Conservation (phyloP, 2,797 vertebrate genomes). For the Leptodactylus fallax region DNA sequence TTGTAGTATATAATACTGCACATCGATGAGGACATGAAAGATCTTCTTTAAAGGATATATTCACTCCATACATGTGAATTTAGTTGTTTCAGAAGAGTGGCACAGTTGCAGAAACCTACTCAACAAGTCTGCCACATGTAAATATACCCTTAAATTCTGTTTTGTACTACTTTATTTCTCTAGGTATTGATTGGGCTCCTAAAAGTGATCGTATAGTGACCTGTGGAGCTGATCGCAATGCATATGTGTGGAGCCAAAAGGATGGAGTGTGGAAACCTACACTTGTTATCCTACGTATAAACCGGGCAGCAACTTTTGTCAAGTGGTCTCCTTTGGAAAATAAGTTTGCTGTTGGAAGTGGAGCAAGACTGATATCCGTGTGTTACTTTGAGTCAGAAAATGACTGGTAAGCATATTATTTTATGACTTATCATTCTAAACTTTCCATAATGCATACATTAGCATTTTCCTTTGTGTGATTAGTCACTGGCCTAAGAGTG, state of each 20-base stretch:
- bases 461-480: too few species aligned
- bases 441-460: too few species aligned
- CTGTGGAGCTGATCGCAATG: slow-evolving; percentile 95
- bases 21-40: too few species aligned
- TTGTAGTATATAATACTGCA: too few species aligned
- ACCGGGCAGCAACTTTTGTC: slow-evolving; percentile 95
- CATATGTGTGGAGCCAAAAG: slow-evolving; percentile 98
- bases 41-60: too few species aligned
- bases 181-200: slow-evolving; percentile 98
- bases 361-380: slow-evolving; percentile 95
- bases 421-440: background rate
- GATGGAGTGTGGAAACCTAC: slow-evolving; percentile 97
- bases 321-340: slow-evolving; percentile 98
- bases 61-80: too few species aligned
- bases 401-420: slow-evolving; percentile 87
- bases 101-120: background rate
- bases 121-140: too few species aligned
- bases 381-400: slow-evolving; percentile 99
- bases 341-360: slow-evolving; percentile 97
- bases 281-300: slow-evolving; percentile 96
- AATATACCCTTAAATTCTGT: background rate
- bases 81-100: too few species aligned
- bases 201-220: slow-evolving; percentile 99
- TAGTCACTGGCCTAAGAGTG: too few species aligned
- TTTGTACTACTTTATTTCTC: background rate